Evolutionary conservation across 2,113 vertebrate species (phyloP).

Genomic region (Phyllopteryx taeniolatus): DNA sequence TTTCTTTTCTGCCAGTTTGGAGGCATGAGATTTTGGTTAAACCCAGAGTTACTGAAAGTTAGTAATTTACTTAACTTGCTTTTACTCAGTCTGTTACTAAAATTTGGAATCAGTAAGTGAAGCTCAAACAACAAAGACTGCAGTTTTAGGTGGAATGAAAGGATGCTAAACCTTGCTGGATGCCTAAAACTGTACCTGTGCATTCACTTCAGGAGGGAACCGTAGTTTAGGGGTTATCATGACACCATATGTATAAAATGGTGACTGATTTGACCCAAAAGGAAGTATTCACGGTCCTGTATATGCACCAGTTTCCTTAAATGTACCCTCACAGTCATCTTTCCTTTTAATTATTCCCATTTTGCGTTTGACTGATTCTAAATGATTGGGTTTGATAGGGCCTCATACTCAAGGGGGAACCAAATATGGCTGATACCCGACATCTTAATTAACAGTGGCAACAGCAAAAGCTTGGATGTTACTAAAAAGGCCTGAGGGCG

Average conservation of each 20-base stretch:
- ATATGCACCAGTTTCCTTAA: background rate
- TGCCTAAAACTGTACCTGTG: background rate
- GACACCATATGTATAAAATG: background rate
- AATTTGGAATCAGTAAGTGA: background rate
- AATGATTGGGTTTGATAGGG: conserved; percentile 1
- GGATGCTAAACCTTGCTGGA: background rate
- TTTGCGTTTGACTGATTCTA: background rate
- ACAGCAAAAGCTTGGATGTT: background rate
- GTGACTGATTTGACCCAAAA: background rate
- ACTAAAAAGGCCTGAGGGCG: conserved; percentile 28
- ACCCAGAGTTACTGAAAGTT: background rate
- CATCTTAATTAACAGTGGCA: conserved; percentile 6
- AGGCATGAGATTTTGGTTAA: background rate
- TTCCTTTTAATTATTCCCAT: background rate
- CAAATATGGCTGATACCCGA: conserved; percentile 13
- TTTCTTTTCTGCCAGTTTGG: background rate
- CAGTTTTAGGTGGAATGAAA: background rate
- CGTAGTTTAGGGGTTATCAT: background rate
- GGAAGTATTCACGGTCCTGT: background rate
- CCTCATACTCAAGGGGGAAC: too few relatives aligned
- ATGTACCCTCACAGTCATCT: background rate
- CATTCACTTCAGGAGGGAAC: background rate
- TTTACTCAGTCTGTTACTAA: background rate
- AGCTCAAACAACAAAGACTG: background rate
- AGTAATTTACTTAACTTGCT: background rate